Evolutionary conservation across 2,888 invertebrate genomes (phyloP).

Genomic region (Dryococelus australis): DNA sequence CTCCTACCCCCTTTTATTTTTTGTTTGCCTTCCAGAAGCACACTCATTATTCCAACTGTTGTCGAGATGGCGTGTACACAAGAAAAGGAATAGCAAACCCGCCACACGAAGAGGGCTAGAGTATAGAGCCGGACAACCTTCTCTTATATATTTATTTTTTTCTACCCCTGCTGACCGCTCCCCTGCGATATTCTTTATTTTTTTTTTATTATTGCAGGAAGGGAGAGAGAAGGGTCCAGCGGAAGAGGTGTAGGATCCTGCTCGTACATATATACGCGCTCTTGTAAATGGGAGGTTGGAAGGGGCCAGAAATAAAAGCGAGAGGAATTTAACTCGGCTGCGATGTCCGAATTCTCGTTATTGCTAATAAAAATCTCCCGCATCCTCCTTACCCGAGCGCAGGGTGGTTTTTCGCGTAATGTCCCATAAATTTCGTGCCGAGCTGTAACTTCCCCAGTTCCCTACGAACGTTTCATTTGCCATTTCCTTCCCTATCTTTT

Average conservation of each 20-base stretch:
- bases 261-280: not conserved
- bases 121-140: not conserved
- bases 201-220: slow-evolving; percentile 13
- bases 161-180: not conserved
- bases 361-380: slow-evolving; percentile 43
- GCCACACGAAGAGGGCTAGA: not conserved
- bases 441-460: not conserved
- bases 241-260: not conserved
- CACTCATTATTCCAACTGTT: slow-evolving; percentile 25
- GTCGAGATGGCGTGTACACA: not conserved
- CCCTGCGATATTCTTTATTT: slow-evolving; percentile 18
- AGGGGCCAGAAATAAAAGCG: not conserved
- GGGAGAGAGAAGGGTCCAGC: not conserved
- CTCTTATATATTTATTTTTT: not conserved
- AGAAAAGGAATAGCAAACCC: not conserved
- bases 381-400: not conserved
- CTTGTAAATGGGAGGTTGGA: not conserved
- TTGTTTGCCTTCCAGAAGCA: not conserved
- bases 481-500: not conserved
- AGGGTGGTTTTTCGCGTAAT: slow-evolving; percentile 18
- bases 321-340: slow-evolving; percentile 20
- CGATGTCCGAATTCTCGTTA: slow-evolving; percentile 40
- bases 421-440: slow-evolving; percentile 19
- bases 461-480: slow-evolving; percentile 1
- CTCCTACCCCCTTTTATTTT: not conserved